Evolutionary conservation across 2,888 invertebrate species (phyloP).

Genomic region (Lissonota sp.): DNA sequence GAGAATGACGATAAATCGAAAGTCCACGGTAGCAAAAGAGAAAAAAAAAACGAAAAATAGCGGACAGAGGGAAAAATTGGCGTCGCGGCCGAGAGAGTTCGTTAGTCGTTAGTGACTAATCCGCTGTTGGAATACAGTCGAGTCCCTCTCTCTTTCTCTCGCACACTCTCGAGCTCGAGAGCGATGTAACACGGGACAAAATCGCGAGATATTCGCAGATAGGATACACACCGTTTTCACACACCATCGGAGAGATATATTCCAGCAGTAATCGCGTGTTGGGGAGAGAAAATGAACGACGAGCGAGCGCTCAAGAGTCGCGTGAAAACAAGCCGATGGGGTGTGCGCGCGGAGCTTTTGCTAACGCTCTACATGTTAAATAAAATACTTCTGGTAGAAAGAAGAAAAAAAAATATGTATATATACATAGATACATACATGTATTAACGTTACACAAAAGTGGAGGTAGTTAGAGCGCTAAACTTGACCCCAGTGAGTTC

Average conservation of each 20-base stretch:
- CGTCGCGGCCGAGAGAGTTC: slow-evolving; percentile 75
- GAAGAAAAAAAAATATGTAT: slow-evolving; percentile 15
- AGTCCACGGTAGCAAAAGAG: slow-evolving; percentile 62
- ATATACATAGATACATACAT: slow-evolving; percentile 8
- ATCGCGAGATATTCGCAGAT: slow-evolving; percentile 44
- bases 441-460: slow-evolving; percentile 34
- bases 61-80: slow-evolving; percentile 70
- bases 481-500: slow-evolving; percentile 36
- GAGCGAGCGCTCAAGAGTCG: slow-evolving; percentile 73
- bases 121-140: slow-evolving; percentile 68
- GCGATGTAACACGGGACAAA: slow-evolving; percentile 28
- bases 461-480: slow-evolving; percentile 42
- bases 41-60: slow-evolving; percentile 64
- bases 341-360: slow-evolving; percentile 38
- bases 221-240: slow-evolving; percentile 17
- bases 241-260: slow-evolving; percentile 34
- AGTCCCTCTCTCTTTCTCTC: slow-evolving; percentile 27
- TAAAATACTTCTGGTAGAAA: slow-evolving; percentile 33
- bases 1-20: slow-evolving; percentile 44
- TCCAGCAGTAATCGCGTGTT: slow-evolving; percentile 1
- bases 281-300: slow-evolving; percentile 13
- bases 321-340: slow-evolving; percentile 73
- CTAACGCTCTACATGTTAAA: slow-evolving; percentile 46
- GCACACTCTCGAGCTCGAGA: background rate
- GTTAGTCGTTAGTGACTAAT: slow-evolving; percentile 81